Evolutionary conservation across 2,888 invertebrate species (phyloP).

Genomic region (Pandemis cinnamomeana): DNA sequence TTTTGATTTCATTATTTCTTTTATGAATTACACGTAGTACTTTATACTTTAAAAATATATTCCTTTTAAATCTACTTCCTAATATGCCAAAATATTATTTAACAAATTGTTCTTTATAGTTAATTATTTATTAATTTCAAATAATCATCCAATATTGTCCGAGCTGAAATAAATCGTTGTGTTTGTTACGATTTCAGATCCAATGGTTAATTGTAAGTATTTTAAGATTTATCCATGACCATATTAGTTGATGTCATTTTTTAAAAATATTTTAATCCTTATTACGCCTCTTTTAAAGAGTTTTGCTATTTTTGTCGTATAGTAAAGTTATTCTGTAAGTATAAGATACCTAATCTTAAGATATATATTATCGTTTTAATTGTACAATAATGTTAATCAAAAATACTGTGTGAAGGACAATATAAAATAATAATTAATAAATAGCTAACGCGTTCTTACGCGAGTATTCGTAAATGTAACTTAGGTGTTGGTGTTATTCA

Average conservation of each 20-base stretch:
- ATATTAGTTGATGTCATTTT: constrained; percentile 46
- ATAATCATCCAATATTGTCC: background rate
- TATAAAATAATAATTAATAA: constrained; percentile 54
- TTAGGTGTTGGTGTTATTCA: constrained; percentile 51
- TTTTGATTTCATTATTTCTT: no score
- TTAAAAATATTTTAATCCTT: constrained; percentile 29
- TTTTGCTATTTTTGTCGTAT: constrained; percentile 4
- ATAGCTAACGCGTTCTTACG: constrained; percentile 19
- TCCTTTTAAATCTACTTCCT: no score
- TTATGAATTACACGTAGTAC: no score
- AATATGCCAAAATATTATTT: no score
- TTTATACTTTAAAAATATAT: no score
- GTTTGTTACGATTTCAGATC: background rate
- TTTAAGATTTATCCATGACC: constrained; percentile 41
- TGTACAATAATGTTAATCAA: constrained; percentile 48
- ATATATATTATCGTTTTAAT: constrained; percentile 34
- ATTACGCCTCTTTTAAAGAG: constrained; percentile 16
- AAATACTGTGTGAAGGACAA: constrained; percentile 70
- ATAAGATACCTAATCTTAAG: constrained; percentile 17
- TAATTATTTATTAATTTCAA: background rate
- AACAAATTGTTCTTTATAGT: background rate
- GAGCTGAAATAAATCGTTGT: background rate
- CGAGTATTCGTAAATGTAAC: constrained; percentile 31
- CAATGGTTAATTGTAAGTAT: background rate
- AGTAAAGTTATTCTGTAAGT: constrained; percentile 18